These are phyloP conservation scores for Enteromius thamalakanensis DNA, from an alignment of 2,797 vertebrate genomes.

Conservation along the genomic window DNA sequence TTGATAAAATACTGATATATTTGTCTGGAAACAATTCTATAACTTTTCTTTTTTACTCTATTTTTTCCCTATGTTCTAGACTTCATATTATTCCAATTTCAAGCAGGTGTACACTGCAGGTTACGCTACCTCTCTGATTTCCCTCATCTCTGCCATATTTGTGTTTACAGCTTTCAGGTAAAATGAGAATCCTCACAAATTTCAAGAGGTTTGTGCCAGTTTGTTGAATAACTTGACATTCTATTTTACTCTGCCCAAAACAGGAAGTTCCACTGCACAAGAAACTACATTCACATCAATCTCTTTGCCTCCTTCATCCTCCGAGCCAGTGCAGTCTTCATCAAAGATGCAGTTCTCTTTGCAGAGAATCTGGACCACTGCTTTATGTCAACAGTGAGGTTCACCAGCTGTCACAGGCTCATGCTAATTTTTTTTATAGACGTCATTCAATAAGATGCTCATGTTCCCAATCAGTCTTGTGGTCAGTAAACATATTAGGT, in stretches of 20 bases:
- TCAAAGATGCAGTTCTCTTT: constrained; percentile 88
- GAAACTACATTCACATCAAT: constrained; percentile 94
- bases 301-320: constrained; percentile 89
- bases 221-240: background rate
- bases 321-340: constrained; percentile 86
- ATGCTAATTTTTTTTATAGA: background rate
- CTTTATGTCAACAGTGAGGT: constrained; percentile 84
- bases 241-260: background rate
- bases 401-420: constrained; percentile 5
- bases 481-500: background rate
- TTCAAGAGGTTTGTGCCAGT: background rate
- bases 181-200: background rate
- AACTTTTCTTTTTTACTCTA: background rate
- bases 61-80: constrained; percentile 68
- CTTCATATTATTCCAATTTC: constrained; percentile 83
- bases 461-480: background rate
- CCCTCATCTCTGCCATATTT: constrained; percentile 78
- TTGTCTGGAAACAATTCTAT: background rate
- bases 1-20: background rate
- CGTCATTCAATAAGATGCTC: background rate
- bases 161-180: constrained; percentile 81
- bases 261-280: constrained; percentile 91
- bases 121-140: constrained; percentile 80
- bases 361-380: constrained; percentile 88
- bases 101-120: constrained; percentile 81